These are phyloP conservation scores for Bergia puertoricense DNA, from an alignment of 92 coral and sea anemone genomes.

Conservation along the genomic window DNA sequence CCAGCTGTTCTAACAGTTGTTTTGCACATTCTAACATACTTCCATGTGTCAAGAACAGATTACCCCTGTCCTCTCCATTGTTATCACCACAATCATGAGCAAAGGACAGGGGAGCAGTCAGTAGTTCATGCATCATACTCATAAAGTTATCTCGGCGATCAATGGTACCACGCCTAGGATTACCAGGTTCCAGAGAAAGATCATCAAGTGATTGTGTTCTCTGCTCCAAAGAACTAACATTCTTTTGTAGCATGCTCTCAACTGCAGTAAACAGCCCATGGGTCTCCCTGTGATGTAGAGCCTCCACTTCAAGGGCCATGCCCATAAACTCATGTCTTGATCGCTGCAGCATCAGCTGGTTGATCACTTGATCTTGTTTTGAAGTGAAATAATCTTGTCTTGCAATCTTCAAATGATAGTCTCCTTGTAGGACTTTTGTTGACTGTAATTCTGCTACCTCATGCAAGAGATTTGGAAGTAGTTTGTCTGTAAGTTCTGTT, in stretches of 20 bases:
- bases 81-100: constrained; percentile 38
- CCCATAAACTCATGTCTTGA: constrained; percentile 87
- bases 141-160: constrained; percentile 85
- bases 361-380: constrained; percentile 96
- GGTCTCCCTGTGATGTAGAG: constrained; percentile 79
- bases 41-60: constrained; percentile 49
- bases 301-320: constrained; percentile 93
- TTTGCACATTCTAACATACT: constrained; percentile 66
- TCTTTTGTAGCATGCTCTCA: constrained; percentile 66
- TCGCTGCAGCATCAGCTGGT: constrained; percentile 86
- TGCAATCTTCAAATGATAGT: constrained; percentile 90
- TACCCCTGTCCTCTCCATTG: constrained; percentile 13
- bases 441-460: constrained; percentile 95
- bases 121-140: constrained; percentile 62
- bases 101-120: constrained; percentile 51
- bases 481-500: constrained; percentile 64
- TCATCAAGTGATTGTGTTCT: constrained; percentile 67
- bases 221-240: constrained; percentile 50
- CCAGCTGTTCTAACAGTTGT: constrained; percentile 55
- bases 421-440: constrained; percentile 84
- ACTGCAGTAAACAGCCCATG: constrained; percentile 88
- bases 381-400: constrained; percentile 97
- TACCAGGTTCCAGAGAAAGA: constrained; percentile 64
- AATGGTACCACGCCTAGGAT: constrained; percentile 82
- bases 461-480: constrained; percentile 70